Percentiles rank a stretch among this genome's conserved stretches.
These are phyloP conservation scores for Caenorhabditis sp. DNA, from an alignment of 2,888 invertebrate genomes.

Conservation along the genomic window DNA sequence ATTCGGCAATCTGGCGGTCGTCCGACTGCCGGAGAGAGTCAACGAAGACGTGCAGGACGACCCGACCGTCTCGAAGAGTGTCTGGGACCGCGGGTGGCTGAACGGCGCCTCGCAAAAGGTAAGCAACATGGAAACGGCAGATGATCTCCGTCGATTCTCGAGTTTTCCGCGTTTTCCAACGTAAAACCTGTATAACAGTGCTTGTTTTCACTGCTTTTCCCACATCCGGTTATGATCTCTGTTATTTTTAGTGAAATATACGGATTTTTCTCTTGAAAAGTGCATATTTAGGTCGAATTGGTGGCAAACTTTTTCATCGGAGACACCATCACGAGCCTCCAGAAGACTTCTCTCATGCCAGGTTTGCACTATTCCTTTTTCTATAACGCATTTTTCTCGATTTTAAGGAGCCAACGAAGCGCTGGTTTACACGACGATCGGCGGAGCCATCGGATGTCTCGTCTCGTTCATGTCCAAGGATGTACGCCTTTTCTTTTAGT, in stretches of 20 bases:
- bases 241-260: too few species aligned
- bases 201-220: not conserved
- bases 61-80: conserved; percentile 96
- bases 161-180: not conserved
- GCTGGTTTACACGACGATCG: conserved; percentile 93
- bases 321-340: conserved; percentile 92
- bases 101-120: conserved; percentile 98
- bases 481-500: conserved; percentile 67
- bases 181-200: not conserved
- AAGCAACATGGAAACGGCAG: too few species aligned
- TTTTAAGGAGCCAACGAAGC: conserved; percentile 89
- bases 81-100: conserved; percentile 91
- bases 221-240: too few species aligned
- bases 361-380: conserved; percentile 79
- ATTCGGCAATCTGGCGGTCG: conserved; percentile 94
- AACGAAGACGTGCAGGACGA: conserved; percentile 99
- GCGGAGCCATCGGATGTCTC: conserved; percentile 92
- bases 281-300: conserved; percentile 85
- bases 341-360: conserved; percentile 93
- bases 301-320: conserved; percentile 95
- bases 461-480: conserved; percentile 93
- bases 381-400: not conserved
- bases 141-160: too few species aligned
- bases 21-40: conserved; percentile 89
- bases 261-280: too few species aligned